Evolutionary conservation across 1,140 invertebrate genomes (phyloP).

Genomic region (Armadillidium nasatum): DNA sequence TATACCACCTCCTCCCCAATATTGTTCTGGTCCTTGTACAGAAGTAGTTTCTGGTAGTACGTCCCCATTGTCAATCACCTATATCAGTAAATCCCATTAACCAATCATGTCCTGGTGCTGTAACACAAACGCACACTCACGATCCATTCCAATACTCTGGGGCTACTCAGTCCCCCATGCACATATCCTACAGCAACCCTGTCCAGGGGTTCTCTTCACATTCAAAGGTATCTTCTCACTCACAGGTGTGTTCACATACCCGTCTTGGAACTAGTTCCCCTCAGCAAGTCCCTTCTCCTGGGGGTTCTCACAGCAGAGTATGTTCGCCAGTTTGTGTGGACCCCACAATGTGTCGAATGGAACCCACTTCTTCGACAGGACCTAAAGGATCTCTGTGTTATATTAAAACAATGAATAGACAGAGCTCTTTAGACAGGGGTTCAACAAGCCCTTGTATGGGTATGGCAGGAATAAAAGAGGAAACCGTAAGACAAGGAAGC

Average conservation of each 20-base stretch:
- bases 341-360: background rate
- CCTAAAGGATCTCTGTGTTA: background rate
- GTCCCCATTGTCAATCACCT: slow-evolving; percentile 30
- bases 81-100: background rate
- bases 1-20: slow-evolving; percentile 43
- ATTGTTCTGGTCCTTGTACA: slow-evolving; percentile 39
- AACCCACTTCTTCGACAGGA: background rate
- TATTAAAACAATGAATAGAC: background rate
- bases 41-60: slow-evolving; percentile 36
- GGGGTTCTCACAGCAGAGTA: background rate
- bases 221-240: background rate
- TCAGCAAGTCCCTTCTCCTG: background rate
- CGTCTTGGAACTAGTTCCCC: background rate
- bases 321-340: background rate
- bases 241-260: background rate
- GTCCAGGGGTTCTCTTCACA: background rate
- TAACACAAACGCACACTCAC: background rate
- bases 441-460: background rate
- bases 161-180: background rate
- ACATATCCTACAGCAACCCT: background rate
- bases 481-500: background rate
- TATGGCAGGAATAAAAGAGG: background rate
- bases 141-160: background rate
- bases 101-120: background rate
- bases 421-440: background rate